Evolutionary conservation across 2,888 invertebrate species (phyloP).

Genomic region (Seladonia tumulorum): DNA sequence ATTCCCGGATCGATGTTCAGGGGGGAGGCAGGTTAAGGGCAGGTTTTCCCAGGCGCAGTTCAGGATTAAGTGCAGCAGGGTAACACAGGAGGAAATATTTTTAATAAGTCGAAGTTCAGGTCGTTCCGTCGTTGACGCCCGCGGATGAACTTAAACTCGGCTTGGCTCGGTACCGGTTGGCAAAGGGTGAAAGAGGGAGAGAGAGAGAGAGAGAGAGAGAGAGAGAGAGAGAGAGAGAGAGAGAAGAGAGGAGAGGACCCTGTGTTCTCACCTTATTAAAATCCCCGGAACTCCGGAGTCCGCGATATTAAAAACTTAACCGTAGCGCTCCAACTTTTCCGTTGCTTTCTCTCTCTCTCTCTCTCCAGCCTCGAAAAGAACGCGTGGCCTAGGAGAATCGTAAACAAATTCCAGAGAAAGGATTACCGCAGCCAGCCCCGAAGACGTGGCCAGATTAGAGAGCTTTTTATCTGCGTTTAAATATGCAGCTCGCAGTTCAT

Average conservation of each 20-base stretch:
- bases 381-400: not conserved
- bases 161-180: not conserved
- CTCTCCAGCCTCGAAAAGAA: not conserved
- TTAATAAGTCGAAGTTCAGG: slow-evolving; percentile 56
- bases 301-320: slow-evolving; percentile 40
- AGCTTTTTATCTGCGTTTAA: slow-evolving; percentile 50
- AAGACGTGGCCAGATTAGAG: slow-evolving; percentile 35
- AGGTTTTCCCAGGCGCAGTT: not conserved
- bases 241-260: not conserved
- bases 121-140: slow-evolving; percentile 42
- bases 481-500: slow-evolving; percentile 37
- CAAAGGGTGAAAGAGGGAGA: not conserved
- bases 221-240: not conserved
- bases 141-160: slow-evolving; percentile 38
- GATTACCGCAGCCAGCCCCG: not conserved
- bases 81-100: slow-evolving; percentile 39
- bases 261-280: slow-evolving; percentile 59
- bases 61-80: not conserved
- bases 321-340: not conserved
- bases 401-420: slow-evolving; percentile 19
- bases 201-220: not conserved
- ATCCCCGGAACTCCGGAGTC: slow-evolving; percentile 33
- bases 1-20: not conserved
- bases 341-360: not conserved
- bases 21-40: not conserved